Evolutionary conservation across 2,888 invertebrate species (phyloP).

Genomic region (Dolichopus griseipennis): DNA sequence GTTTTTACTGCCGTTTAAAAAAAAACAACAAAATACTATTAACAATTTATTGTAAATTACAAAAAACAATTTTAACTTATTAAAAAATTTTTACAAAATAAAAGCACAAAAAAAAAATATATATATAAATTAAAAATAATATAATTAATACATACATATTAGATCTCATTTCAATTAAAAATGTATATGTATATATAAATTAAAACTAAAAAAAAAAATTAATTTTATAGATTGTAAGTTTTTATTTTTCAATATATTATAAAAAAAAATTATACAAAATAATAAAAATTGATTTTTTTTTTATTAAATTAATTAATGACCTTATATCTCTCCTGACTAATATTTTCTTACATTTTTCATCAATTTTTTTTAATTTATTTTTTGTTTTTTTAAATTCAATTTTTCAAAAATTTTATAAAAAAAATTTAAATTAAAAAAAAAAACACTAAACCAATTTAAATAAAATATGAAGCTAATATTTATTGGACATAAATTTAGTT

Average conservation of each 20-base stretch:
- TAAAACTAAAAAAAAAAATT: neutral
- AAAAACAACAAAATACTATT: too few species aligned
- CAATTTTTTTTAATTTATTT: neutral
- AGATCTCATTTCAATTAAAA: conserved; percentile 5
- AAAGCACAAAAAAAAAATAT: neutral
- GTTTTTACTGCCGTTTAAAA: too few species aligned
- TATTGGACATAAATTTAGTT: neutral
- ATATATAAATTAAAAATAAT: neutral
- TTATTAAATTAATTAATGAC: neutral
- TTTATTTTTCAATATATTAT: neutral
- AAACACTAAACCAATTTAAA: neutral
- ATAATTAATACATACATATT: neutral
- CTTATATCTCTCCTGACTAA: neutral
- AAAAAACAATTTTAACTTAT: too few species aligned
- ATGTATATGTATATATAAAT: neutral
- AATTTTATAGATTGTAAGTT: neutral
- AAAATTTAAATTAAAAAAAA: neutral
- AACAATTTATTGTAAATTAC: too few species aligned
- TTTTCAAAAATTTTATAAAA: too few species aligned
- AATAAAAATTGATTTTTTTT: neutral
- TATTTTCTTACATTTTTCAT: neutral
- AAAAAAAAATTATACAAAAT: neutral
- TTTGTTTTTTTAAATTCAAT: too few species aligned
- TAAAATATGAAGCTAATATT: neutral
- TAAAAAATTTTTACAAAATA: neutral